Percentiles rank a stretch among this genome's conserved stretches.
These are phyloP conservation scores for Sminthurinus signatus DNA, from an alignment of 1,140 invertebrate genomes.

Conservation along the genomic window DNA sequence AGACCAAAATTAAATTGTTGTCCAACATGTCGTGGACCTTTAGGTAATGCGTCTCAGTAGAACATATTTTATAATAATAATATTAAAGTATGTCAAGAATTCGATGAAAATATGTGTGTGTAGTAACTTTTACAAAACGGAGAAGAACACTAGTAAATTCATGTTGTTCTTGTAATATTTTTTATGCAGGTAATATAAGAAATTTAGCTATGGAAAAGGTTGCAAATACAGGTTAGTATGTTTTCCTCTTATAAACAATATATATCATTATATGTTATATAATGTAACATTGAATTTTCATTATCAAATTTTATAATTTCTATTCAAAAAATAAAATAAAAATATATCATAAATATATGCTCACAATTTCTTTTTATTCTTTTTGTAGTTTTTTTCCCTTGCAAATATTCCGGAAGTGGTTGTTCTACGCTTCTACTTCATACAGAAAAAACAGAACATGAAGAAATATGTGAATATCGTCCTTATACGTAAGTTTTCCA, in stretches of 20 bases:
- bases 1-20: slow-evolving; percentile 93
- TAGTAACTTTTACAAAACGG: too few relatives aligned
- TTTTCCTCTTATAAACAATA: too few relatives aligned
- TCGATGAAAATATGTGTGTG: too few relatives aligned
- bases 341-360: too few relatives aligned
- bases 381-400: slow-evolving; percentile 98
- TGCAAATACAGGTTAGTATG: slow-evolving; percentile 88
- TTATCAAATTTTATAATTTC: too few relatives aligned
- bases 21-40: slow-evolving; percentile 92
- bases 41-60: slow-evolving; percentile 51
- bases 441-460: slow-evolving; percentile 95
- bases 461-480: slow-evolving; percentile 95
- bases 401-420: slow-evolving; percentile 95
- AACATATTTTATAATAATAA: background rate
- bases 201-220: slow-evolving; percentile 99
- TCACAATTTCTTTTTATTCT: too few relatives aligned
- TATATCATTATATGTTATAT: too few relatives aligned
- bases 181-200: slow-evolving; percentile 77
- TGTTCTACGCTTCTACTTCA: slow-evolving; percentile 88
- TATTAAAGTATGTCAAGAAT: too few relatives aligned
- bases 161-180: background rate
- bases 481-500: too few relatives aligned
- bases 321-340: too few relatives aligned
- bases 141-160: background rate
- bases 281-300: too few relatives aligned